phyloP scores from a whole-genome alignment of 1,140 invertebrate genomes.

The Popillia japonica region DNA sequence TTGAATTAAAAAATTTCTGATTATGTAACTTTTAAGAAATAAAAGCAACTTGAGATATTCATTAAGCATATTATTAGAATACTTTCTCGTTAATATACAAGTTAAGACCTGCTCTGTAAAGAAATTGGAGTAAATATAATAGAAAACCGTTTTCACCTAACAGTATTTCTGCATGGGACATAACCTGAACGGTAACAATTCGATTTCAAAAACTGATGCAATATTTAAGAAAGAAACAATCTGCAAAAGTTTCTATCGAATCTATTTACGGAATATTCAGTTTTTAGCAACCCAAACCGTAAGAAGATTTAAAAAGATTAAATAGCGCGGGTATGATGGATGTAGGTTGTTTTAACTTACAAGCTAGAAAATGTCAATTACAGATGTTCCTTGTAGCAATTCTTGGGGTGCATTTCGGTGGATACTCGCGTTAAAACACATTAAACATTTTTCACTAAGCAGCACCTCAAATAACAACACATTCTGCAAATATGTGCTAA shows the following conservation, averaged over 20 bases:
- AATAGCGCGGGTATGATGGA: slow-evolving; percentile 21
- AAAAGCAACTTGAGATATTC: not conserved
- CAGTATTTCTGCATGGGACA: slow-evolving; percentile 8
- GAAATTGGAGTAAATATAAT: slow-evolving; percentile 17
- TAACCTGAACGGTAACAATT: not conserved
- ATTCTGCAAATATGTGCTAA: slow-evolving; percentile 40
- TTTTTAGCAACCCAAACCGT: not conserved
- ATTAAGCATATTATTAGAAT: not conserved
- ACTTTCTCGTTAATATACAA: not conserved
- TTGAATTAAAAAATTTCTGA: not conserved
- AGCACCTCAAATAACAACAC: slow-evolving; percentile 42
- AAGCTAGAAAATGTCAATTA: slow-evolving; percentile 37
- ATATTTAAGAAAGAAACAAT: not conserved
- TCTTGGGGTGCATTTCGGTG: slow-evolving; percentile 27
- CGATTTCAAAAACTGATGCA: not conserved
- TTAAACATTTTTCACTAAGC: slow-evolving; percentile 36
- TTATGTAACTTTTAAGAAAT: not conserved
- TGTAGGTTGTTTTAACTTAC: slow-evolving; percentile 36
- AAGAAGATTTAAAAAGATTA: slow-evolving; percentile 19
- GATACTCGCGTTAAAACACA: slow-evolving; percentile 20
- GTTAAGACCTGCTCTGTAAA: not conserved
- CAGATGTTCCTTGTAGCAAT: slow-evolving; percentile 34
- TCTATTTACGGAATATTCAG: not conserved
- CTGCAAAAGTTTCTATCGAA: not conserved
- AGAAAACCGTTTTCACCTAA: slow-evolving; percentile 13